Evolutionary conservation across 2,888 invertebrate species (phyloP), one percentile per base, ranked within the genome.

Genomic region (Lasioglossum zephyrum): DNA sequence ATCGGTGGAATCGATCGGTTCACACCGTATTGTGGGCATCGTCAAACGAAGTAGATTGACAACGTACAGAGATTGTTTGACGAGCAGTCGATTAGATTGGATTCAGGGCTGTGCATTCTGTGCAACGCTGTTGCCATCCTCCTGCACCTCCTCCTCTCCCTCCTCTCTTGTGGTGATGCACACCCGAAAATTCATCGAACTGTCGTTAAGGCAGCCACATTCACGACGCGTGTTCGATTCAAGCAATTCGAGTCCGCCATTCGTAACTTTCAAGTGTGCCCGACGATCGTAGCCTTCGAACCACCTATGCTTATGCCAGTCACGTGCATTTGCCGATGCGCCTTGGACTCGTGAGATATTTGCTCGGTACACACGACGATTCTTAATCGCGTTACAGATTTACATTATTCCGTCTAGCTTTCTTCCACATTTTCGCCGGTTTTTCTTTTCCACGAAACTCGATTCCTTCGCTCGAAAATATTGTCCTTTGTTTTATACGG

Each of bases 181-280:
- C 70, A n/a, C 16, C 74, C 84, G 84, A 87, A 87, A 86, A 84
- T 49, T 66, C 87, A 84, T 87, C 81, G 73, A 82, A 79, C 66
- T 41, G 77, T 76, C 77, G 80, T 86, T 81, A 86, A 89, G 69
- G 80, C 39, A 73, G 31, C 73, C 77, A 36, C 72, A 60, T 73
- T 79, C 69, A 49, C 60, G 70, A 49, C 87, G 83, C 86, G 87
- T 84, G 88, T 76, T 90, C 87, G 88, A 90, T 84, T 90, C 86
- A 79, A 85, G 74, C 89, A 88, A 90, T 91, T 90, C 88, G 81
- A 84, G 87, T 85, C 90, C 81, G 84, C 84, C 87, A 85, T 83
- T 87, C 84, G 60, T 72, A 31, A 74, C 66, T 85, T 79, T 78
- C 76, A 36, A 57, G 49, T 66, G 18, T 66, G 70, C 47, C 63